Base-by-base conservation (phyloP, 2,113 vertebrate species). In the Daubentonia madagascariensis region DNA sequence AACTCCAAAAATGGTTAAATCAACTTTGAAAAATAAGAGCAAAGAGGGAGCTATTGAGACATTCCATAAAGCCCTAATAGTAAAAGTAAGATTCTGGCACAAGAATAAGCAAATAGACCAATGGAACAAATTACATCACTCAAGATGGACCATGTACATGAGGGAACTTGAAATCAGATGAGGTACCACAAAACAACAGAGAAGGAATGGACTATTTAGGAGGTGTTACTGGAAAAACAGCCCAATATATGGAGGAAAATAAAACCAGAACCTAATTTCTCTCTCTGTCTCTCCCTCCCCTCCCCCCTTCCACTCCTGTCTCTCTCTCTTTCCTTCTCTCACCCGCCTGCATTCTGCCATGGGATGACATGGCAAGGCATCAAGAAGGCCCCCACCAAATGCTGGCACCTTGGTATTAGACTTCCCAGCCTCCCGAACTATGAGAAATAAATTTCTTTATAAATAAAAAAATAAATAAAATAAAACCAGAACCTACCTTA, bases 1-100 rank as follows among this genome's bases (percentile, higher is more conserved):
- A 92, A 13, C 35, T 87, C 57, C 32, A 76, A 17, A 91, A 88
- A 85, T 80, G 13, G 43, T 40, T 94, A 90, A 91, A 79, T 86
- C n/a, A 63, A 90, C 48, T 84, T 86, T 40, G 32, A 97, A 68
- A 96, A 98, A 6, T 89, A 91, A 96, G 79, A 91, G 70, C 18
- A 88, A 96, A 79, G 23, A 70, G 65, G 48, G 65, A 59, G 10
- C 43, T 75, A 90, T 75, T 83, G 68, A 90, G 48, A 86, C 10
- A 89, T 52, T 75, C 67, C 95, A 63, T 80, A 91, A 91, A 91
- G 37, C 50, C 50, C 65, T 28, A 93, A 50, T 75, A 96, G 85
- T 37, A 80, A 96, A 91, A 95, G 8, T 83, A 80, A 91, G 65
- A 40, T 91, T 91, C 61, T 93, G n/a, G 63, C 28, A 65, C 32